Conservation (phyloP, 2,888 invertebrate species). For the Gari tellinella region DNA sequence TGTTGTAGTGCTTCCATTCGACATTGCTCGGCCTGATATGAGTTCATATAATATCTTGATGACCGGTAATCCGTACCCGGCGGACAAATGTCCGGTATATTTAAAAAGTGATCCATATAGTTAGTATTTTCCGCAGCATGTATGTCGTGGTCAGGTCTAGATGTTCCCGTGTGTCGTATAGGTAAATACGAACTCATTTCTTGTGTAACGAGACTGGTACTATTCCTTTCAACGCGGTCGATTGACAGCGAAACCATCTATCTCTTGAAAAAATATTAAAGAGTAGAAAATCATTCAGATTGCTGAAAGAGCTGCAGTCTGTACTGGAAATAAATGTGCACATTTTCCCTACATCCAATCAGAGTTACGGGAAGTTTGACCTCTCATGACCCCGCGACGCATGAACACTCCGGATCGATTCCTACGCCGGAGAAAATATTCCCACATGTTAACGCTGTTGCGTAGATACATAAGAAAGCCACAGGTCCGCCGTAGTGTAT, state of each 20-base stretch:
- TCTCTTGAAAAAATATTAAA: slow-evolving; percentile 72
- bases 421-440: slow-evolving; percentile 76
- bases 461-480: slow-evolving; percentile 66
- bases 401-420: slow-evolving; percentile 69
- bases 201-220: slow-evolving; percentile 59
- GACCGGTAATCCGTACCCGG: slow-evolving; percentile 75
- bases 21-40: slow-evolving; percentile 76
- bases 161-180: slow-evolving; percentile 72
- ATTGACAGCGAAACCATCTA: slow-evolving; percentile 75
- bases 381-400: slow-evolving; percentile 72
- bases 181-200: slow-evolving; percentile 81
- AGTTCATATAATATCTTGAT: slow-evolving; percentile 78
- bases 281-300: slow-evolving; percentile 74
- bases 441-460: slow-evolving; percentile 62
- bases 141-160: slow-evolving; percentile 66
- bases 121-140: slow-evolving; percentile 72
- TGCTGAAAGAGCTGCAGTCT: slow-evolving; percentile 71
- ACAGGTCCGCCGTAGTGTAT: slow-evolving; percentile 63
- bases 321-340: slow-evolving; percentile 74
- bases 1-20: slow-evolving; percentile 81
- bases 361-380: slow-evolving; percentile 72
- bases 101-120: slow-evolving; percentile 82
- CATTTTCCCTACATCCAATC: slow-evolving; percentile 77
- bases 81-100: slow-evolving; percentile 81
- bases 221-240: slow-evolving; percentile 65